These are phyloP conservation scores for Zosterops lateralis DNA, from an alignment of 2,113 vertebrate genomes.

Conservation along the genomic window DNA sequence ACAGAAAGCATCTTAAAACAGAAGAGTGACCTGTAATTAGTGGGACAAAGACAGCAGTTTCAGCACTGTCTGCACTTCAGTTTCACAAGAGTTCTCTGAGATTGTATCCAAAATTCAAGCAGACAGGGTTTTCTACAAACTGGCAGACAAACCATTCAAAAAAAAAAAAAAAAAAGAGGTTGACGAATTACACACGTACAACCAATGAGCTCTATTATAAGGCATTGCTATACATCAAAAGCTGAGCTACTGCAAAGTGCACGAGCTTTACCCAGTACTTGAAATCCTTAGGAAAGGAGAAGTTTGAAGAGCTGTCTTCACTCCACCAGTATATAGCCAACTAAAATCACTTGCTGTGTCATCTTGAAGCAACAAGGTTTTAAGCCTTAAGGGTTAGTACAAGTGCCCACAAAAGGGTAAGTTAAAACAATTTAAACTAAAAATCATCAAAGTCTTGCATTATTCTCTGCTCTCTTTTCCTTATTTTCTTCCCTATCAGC, in stretches of 20 bases:
- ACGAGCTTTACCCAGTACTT: neutral
- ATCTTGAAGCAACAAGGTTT: neutral
- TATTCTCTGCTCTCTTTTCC: neutral
- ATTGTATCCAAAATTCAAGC: neutral
- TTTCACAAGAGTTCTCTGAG: neutral
- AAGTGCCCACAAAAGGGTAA: neutral
- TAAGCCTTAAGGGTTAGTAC: neutral
- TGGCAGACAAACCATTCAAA: neutral
- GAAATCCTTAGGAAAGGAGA: neutral
- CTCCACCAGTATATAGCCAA: neutral
- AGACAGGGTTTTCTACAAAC: accelerated
- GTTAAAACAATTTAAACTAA: neutral
- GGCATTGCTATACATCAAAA: neutral
- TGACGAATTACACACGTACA: neutral
- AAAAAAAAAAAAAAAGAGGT: neutral
- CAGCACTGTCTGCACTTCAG: neutral
- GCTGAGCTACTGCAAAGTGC: neutral
- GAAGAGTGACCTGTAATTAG: neutral
- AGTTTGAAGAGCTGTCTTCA: neutral
- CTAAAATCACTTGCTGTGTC: neutral
- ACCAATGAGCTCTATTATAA: neutral
- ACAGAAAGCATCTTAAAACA: neutral
- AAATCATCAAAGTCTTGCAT: neutral
- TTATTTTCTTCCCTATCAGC: neutral
- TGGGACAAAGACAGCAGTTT: neutral